Percentiles rank a stretch among this genome's conserved stretches.
phyloP scores from a whole-genome alignment of 2,888 invertebrate species.

The Phalera bucephala region DNA sequence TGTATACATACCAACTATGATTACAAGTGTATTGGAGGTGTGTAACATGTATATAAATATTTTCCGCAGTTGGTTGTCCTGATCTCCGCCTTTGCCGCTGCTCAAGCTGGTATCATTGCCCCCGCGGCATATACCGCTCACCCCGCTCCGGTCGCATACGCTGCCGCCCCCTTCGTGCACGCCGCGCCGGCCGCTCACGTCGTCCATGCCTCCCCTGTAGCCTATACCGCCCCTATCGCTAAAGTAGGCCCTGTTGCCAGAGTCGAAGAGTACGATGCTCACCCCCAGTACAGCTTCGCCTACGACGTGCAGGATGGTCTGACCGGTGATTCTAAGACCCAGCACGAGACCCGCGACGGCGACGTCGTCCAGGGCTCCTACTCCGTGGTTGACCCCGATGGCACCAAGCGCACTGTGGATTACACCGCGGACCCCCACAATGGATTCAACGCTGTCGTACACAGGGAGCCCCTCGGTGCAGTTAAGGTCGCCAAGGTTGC shows the following conservation, averaged over 20 bases:
- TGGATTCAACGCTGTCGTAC: constrained; percentile 78
- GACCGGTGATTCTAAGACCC: constrained; percentile 73
- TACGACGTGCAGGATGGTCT: constrained; percentile 68
- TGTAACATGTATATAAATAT: no score
- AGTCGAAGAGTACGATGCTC: constrained; percentile 47
- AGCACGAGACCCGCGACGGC: constrained; percentile 71
- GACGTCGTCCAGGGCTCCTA: constrained; percentile 76
- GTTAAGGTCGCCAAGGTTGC: constrained; percentile 49
- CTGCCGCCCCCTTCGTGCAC: constrained; percentile 16
- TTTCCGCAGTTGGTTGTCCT: constrained; percentile 54
- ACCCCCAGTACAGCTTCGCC: constrained; percentile 64
- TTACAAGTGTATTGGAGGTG: no score
- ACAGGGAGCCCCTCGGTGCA: constrained; percentile 55
- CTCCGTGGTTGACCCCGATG: constrained; percentile 74
- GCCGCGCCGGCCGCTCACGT: constrained; percentile 18
- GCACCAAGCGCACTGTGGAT: constrained; percentile 73
- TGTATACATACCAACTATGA: no score
- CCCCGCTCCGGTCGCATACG: constrained; percentile 41
- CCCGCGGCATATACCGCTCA: constrained; percentile 51
- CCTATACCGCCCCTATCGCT: constrained; percentile 29
- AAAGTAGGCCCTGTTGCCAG: constrained; percentile 41
- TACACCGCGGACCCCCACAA: constrained; percentile 74
- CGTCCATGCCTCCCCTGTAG: constrained; percentile 18
- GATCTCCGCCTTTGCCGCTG: constrained; percentile 57
- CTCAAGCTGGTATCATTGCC: constrained; percentile 55